Base-by-base conservation (phyloP, 2,888 invertebrate genomes). In the Priocnemis perturbator region DNA sequence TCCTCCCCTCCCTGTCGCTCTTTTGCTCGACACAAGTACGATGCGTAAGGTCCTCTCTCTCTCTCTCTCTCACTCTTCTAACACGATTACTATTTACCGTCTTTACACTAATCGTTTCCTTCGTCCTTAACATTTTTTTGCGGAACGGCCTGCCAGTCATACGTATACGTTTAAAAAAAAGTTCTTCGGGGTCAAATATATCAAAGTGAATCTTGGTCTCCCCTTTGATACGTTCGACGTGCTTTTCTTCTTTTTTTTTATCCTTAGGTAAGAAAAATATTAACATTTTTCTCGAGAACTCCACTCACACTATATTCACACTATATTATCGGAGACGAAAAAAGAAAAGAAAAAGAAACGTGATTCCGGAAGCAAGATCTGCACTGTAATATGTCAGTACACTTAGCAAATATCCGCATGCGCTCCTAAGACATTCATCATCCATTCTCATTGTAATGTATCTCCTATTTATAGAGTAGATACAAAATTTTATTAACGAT, bases 401-500 rank as follows among this genome's bases (percentile, higher is more conserved):
- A 63, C 44, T 67, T 64, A 68, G 75, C 37, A 67, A 65, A 17
- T 66, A 73, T 56, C 60, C 20, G 60, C 70, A 71, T 70, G 55
- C 64, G 65, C 64, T 69, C 72, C 3, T 55, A 59, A 69, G 60
- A 60, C 73, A 71, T 67, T 68, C 71, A 65, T 67, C 71, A 67
- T 60, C 37, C 69, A 64, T 57, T 56, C 52, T 58, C 59, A 56
- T 64, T 61, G 45, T 66, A 47, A 60, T 59, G 44, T 47, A 30
- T 61, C 60, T 53, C 64, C 69, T 69, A 72, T 78, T 72, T 65
- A 65, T 77, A 78, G 78, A 78, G 72, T 81, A 79, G 78, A 81
- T 82, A 82, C 71, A 81, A 83, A 82, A 83, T 74, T 77, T 74
- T 74, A 67, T 64, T 37, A 71, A 76, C 64, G 65, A 74, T 67